These are phyloP conservation scores for Pemphredon lugubris DNA, from an alignment of 2,888 invertebrate species.

Conservation along the genomic window DNA sequence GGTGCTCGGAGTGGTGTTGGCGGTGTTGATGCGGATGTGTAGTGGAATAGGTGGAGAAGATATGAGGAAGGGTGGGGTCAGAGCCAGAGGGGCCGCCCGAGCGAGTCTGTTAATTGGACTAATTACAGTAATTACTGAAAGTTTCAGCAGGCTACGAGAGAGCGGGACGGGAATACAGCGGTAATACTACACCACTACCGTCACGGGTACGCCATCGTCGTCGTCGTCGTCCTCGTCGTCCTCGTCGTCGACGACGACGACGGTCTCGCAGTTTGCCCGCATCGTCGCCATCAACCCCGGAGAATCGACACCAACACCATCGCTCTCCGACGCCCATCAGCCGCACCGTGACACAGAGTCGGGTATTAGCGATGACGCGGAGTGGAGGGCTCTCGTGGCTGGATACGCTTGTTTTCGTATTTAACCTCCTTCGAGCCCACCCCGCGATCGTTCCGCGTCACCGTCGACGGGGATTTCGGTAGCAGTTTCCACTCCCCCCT, in stretches of 20 bases:
- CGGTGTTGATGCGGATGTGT: conserved; percentile 54
- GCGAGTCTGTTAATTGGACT: conserved; percentile 81
- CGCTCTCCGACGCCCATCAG: conserved; percentile 41
- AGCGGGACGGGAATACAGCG: conserved; percentile 60
- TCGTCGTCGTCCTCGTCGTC: conserved; percentile 41
- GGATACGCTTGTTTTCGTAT: conserved; percentile 74
- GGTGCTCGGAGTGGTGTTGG: conserved; percentile 38
- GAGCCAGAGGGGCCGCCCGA: conserved; percentile 74
- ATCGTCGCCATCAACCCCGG: conserved; percentile 62
- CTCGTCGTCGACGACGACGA: conserved; percentile 32
- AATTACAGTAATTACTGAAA: conserved; percentile 81
- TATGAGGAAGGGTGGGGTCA: conserved; percentile 59
- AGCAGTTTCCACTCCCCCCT: conserved; percentile 28
- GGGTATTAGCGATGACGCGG: conserved; percentile 74
- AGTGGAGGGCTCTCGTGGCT: conserved; percentile 70
- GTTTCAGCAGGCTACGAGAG: conserved; percentile 74
- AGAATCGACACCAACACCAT: conserved; percentile 33
- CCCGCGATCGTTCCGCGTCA: conserved; percentile 9
- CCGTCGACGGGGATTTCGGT: background rate
- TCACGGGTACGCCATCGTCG: conserved; percentile 53
- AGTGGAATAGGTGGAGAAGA: conserved; percentile 44
- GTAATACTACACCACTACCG: conserved; percentile 67
- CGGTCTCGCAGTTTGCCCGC: conserved; percentile 54
- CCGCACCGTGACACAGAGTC: conserved; percentile 66
- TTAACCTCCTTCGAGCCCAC: conserved; percentile 56